Evolutionary conservation across 2,888 invertebrate genomes (phyloP).

Genomic region (Trileptium ribeirensis): DNA sequence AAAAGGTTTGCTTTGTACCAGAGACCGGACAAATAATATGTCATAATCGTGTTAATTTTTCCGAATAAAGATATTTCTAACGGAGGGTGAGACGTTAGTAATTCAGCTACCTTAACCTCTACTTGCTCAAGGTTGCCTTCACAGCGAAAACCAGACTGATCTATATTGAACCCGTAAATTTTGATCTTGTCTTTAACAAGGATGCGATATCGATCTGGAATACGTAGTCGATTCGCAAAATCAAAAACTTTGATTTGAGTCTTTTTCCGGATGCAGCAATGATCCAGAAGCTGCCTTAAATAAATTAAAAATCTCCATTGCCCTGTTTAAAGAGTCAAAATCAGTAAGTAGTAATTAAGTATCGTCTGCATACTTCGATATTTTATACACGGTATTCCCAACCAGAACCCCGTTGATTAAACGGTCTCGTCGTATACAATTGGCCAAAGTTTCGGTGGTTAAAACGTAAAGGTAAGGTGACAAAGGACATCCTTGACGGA

Average conservation of each 20-base stretch:
- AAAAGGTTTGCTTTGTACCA: background rate
- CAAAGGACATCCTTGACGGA: background rate
- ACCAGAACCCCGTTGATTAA: background rate
- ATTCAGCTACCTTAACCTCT: background rate
- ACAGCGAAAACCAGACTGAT: background rate
- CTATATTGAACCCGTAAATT: background rate
- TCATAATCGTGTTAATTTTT: background rate
- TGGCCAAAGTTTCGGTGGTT: slow-evolving; percentile 3
- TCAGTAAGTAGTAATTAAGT: background rate
- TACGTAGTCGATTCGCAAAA: too few relatives aligned
- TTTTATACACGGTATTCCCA: background rate
- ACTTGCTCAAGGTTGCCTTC: background rate
- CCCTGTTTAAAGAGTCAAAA: background rate
- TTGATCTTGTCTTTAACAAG: background rate
- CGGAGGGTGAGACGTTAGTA: background rate
- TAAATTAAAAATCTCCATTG: background rate
- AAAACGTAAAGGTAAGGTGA: background rate
- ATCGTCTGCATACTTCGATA: slow-evolving; percentile 9
- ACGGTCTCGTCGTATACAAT: background rate
- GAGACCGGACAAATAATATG: background rate
- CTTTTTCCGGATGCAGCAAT: background rate
- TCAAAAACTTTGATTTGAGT: background rate
- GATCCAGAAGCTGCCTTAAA: background rate
- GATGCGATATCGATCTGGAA: background rate
- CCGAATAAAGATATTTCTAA: background rate